Percentiles rank a stretch among this genome's conserved stretches.
phyloP scores from a whole-genome alignment of 2,888 invertebrate genomes.

The Subacronicta megacephala region DNA sequence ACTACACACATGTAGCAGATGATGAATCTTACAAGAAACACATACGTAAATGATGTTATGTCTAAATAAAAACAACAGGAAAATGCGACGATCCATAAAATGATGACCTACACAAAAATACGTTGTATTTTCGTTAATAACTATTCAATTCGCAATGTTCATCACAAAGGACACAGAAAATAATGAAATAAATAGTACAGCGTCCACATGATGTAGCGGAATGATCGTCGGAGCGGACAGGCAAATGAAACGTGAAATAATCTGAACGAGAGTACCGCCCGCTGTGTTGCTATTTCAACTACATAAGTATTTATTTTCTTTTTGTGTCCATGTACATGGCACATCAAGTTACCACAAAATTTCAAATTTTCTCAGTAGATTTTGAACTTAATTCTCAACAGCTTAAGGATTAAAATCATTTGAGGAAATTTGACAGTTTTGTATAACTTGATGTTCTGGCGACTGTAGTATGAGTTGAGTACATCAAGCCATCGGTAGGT shows the following conservation, averaged over 20 bases:
- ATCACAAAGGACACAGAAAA: constrained; percentile 30
- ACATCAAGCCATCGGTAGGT: too few species aligned
- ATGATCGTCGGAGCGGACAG: constrained; percentile 21
- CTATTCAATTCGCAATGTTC: constrained; percentile 34
- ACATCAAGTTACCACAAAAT: too few species aligned
- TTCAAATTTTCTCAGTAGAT: too few species aligned
- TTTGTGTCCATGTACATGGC: neutral
- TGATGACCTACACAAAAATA: neutral
- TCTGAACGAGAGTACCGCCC: constrained; percentile 18
- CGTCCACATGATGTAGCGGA: constrained; percentile 6
- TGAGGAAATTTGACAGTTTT: too few species aligned
- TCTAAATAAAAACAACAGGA: neutral
- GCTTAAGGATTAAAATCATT: too few species aligned
- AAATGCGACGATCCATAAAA: neutral
- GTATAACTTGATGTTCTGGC: too few species aligned
- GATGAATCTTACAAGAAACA: too few species aligned
- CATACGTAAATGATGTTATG: too few species aligned
- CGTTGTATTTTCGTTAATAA: constrained; percentile 6
- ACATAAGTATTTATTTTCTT: constrained; percentile 7
- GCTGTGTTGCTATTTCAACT: constrained; percentile 15
- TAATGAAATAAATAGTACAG: constrained; percentile 36
- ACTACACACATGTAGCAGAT: too few species aligned
- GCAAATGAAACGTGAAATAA: constrained; percentile 56
- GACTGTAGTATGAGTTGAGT: too few species aligned
- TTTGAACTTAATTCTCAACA: too few species aligned